Percentiles rank a stretch among this genome's conserved stretches.
phyloP scores from a whole-genome alignment of 1,140 invertebrate species.

The Euwallacea similis region DNA sequence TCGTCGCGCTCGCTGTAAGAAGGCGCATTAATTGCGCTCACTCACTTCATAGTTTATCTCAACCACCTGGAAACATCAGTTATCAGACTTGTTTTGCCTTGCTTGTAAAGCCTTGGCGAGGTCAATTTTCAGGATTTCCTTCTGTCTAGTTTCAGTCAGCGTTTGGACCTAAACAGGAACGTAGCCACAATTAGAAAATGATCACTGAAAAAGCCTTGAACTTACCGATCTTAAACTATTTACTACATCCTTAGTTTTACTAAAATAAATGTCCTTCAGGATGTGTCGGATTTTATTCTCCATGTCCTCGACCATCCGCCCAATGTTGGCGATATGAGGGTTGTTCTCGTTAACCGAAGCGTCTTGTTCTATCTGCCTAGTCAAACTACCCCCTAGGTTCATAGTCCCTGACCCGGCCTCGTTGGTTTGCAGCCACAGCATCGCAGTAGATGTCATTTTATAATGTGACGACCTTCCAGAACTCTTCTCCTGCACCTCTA shows the following conservation, averaged over 20 bases:
- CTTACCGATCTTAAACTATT: slow-evolving; percentile 86
- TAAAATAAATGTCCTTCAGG: slow-evolving; percentile 98
- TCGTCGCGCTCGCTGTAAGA: neutral
- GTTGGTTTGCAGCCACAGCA: slow-evolving; percentile 99
- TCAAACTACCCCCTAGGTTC: slow-evolving; percentile 97
- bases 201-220: neutral
- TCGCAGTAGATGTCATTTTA: slow-evolving; percentile 98
- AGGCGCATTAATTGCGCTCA: neutral
- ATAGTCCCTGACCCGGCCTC: slow-evolving; percentile 96
- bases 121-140: slow-evolving; percentile 83
- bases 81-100: slow-evolving; percentile 66
- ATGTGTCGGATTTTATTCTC: slow-evolving; percentile 99
- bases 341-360: slow-evolving; percentile 84
- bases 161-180: slow-evolving; percentile 61
- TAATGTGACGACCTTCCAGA: slow-evolving; percentile 94
- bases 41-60: slow-evolving; percentile 38
- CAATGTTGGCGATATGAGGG: slow-evolving; percentile 98
- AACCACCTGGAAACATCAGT: slow-evolving; percentile 54
- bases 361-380: slow-evolving; percentile 94
- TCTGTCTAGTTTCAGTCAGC: slow-evolving; percentile 79
- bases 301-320: slow-evolving; percentile 96
- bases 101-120: slow-evolving; percentile 79
- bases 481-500: slow-evolving; percentile 96
- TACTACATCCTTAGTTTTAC: slow-evolving; percentile 98
- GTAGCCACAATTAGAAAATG: neutral